Conservation (phyloP, 2,797 vertebrate species). For the Chloroceryle inda region DNA sequence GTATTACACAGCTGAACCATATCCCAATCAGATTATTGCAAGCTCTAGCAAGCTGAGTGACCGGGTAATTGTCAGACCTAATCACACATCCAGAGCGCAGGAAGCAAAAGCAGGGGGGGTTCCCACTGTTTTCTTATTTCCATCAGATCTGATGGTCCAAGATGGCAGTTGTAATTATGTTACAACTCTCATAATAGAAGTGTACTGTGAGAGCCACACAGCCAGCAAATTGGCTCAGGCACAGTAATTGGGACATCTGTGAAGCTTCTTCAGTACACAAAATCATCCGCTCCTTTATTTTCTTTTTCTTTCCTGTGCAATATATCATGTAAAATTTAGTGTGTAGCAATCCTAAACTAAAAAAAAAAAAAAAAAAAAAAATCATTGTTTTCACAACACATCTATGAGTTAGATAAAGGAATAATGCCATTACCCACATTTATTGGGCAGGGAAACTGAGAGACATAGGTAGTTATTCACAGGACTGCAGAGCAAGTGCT, state of each 20-base stretch:
- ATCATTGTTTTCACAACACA: not conserved
- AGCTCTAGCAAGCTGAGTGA: not conserved
- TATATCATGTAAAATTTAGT: not conserved
- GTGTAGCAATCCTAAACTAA: not conserved
- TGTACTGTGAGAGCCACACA: not conserved
- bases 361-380: not conserved
- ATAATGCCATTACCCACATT: not conserved
- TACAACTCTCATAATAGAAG: not conserved
- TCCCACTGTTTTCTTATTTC: not conserved
- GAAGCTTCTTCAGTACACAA: not conserved
- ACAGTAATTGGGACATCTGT: not conserved
- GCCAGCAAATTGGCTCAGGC: not conserved
- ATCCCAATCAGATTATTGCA: not conserved
- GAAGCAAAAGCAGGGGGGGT: not conserved
- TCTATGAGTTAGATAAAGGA: not conserved
- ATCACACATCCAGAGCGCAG: not conserved
- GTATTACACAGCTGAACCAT: not conserved
- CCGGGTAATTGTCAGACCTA: not conserved
- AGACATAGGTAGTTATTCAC: not conserved
- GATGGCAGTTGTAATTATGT: not conserved
- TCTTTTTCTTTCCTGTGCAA: not conserved
- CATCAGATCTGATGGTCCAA: not conserved
- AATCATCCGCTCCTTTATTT: not conserved
- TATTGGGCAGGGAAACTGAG: not conserved
- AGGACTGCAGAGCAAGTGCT: not conserved